These are phyloP conservation scores for Littorina saxatilis DNA, from an alignment of 1,140 invertebrate species.

Conservation along the genomic window DNA sequence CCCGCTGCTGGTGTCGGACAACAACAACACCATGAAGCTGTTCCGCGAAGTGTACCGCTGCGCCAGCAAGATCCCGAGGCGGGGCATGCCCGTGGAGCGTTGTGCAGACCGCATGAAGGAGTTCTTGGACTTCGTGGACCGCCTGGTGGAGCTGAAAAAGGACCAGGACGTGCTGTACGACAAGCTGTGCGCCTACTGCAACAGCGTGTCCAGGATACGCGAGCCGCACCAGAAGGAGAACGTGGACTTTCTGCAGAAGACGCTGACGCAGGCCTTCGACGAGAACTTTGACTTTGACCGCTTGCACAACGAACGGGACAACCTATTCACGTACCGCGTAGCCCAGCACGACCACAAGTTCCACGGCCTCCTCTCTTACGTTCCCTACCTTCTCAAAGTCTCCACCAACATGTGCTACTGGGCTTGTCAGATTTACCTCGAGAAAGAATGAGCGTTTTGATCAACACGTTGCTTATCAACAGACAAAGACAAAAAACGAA, in stretches of 20 bases:
- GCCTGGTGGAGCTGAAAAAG: constrained; percentile 53
- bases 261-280: constrained; percentile 42
- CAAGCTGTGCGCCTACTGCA: constrained; percentile 55
- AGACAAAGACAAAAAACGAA: too few relatives aligned
- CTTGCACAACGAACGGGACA: constrained; percentile 60
- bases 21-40: constrained; percentile 50
- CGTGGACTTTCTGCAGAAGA: constrained; percentile 58
- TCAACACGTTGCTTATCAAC: too few relatives aligned
- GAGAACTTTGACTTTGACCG: constrained; percentile 62
- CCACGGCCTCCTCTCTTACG: constrained; percentile 60
- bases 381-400: constrained; percentile 61
- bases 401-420: constrained; percentile 61
- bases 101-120: constrained; percentile 52
- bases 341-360: constrained; percentile 56
- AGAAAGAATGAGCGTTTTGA: constrained; percentile 61
- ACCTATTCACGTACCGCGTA: constrained; percentile 66
- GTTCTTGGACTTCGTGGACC: constrained; percentile 58
- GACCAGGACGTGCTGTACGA: constrained; percentile 54
- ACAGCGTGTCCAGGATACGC: constrained; percentile 55
- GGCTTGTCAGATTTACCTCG: constrained; percentile 59
- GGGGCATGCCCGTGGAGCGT: constrained; percentile 44
- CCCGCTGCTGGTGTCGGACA: constrained; percentile 45
- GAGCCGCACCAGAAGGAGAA: constrained; percentile 57
- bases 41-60: constrained; percentile 48
- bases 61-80: constrained; percentile 49